Percentiles rank a stretch among this genome's conserved stretches.
These are phyloP conservation scores for Apotomis betuletana DNA, from an alignment of 2,888 invertebrate species.

Conservation along the genomic window DNA sequence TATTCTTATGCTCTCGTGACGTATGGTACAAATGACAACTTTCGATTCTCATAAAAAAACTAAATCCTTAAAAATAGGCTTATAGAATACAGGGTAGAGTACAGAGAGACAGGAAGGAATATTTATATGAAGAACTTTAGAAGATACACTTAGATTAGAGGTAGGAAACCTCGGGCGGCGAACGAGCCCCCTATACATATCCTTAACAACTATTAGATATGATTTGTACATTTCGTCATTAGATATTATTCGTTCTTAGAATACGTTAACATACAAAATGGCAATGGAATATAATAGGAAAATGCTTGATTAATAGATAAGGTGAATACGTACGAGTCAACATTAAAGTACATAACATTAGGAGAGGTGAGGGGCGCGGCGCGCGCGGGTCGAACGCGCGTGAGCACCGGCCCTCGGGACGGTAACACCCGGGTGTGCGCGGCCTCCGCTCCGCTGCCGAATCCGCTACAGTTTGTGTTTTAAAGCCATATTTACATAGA, in stretches of 20 bases:
- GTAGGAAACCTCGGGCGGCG: constrained; percentile 20
- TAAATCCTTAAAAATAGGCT: constrained; percentile 69
- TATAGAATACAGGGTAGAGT: constrained; percentile 45
- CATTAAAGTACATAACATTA: constrained; percentile 52
- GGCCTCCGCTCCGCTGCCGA: constrained; percentile 41
- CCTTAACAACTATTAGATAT: constrained; percentile 39
- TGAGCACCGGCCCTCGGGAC: constrained; percentile 48
- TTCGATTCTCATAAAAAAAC: constrained; percentile 76
- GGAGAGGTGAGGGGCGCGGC: constrained; percentile 42
- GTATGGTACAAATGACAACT: constrained; percentile 81
- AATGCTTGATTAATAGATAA: constrained; percentile 47
- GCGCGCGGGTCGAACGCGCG: constrained; percentile 17
- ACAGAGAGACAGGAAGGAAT: constrained; percentile 44
- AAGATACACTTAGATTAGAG: constrained; percentile 37
- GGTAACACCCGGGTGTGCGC: constrained; percentile 51
- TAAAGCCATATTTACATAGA: constrained; percentile 3
- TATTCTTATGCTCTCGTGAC: constrained; percentile 71
- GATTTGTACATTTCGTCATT: constrained; percentile 42
- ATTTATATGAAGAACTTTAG: constrained; percentile 44
- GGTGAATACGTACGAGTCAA: constrained; percentile 58
- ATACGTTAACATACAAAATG: constrained; percentile 37
- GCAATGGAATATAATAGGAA: constrained; percentile 42
- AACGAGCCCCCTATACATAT: constrained; percentile 21
- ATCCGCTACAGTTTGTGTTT: constrained; percentile 21
- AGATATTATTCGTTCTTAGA: constrained; percentile 38